These are phyloP conservation scores for Papilio polyxenes DNA, from an alignment of 1,140 invertebrate genomes.

Conservation along the genomic window DNA sequence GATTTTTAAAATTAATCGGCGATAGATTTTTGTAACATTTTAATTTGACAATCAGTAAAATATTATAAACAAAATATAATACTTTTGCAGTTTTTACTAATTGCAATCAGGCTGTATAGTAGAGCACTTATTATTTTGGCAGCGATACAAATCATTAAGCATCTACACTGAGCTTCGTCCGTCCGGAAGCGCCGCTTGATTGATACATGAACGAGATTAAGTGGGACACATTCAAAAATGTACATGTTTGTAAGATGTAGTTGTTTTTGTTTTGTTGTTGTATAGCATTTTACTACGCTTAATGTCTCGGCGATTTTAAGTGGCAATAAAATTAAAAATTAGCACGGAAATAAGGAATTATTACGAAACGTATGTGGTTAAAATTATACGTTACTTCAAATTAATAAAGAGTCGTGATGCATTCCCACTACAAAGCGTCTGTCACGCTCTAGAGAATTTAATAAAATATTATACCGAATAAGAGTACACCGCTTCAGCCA, in stretches of 20 bases:
- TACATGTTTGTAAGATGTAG: background rate
- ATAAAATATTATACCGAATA: slow-evolving; percentile 27
- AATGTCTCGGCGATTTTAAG: no score
- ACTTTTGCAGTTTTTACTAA: slow-evolving; percentile 25
- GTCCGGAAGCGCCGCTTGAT: slow-evolving; percentile 15
- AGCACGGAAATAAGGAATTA: background rate
- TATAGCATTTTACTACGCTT: no score
- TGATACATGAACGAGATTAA: slow-evolving; percentile 22
- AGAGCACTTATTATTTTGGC: slow-evolving; percentile 38
- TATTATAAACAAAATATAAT: background rate
- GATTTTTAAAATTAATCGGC: no score
- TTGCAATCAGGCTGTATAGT: slow-evolving; percentile 25
- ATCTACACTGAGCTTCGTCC: slow-evolving; percentile 23
- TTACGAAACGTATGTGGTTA: background rate
- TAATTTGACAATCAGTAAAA: background rate
- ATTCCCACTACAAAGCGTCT: slow-evolving; percentile 26
- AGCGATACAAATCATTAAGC: slow-evolving; percentile 34
- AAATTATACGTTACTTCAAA: slow-evolving; percentile 30
- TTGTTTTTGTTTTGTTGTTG: background rate
- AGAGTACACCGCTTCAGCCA: background rate
- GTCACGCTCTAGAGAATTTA: slow-evolving; percentile 17
- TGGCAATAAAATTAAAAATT: background rate
- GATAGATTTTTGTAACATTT: background rate
- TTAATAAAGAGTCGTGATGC: slow-evolving; percentile 21
- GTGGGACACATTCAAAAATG: slow-evolving; percentile 17